phyloP scores from a whole-genome alignment of 2,113 vertebrate genomes.

The Hystrix brachyura region DNA sequence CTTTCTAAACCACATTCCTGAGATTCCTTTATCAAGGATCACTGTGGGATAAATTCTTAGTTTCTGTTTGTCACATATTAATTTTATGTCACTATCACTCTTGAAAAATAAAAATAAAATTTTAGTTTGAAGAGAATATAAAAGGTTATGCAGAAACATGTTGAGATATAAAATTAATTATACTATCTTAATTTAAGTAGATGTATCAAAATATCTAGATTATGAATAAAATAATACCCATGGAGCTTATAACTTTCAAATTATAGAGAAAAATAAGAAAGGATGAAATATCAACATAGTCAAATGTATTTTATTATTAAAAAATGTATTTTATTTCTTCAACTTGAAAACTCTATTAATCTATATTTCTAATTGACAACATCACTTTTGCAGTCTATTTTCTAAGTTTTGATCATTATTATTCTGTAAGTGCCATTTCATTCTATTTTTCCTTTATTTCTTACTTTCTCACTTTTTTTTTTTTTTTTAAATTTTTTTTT shows the following conservation, averaged over 20 bases:
- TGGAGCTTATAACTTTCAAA: not conserved
- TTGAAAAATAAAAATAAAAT: not conserved
- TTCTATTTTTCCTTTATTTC: not conserved
- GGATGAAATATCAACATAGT: not conserved
- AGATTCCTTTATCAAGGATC: not conserved
- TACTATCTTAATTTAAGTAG: not conserved
- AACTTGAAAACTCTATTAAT: not conserved
- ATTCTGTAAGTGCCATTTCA: not conserved
- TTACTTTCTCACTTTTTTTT: not conserved
- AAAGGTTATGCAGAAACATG: not conserved
- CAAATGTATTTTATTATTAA: not conserved
- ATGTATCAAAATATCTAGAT: not conserved
- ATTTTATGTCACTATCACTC: not conserved
- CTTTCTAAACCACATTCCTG: not conserved
- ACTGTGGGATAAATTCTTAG: not conserved
- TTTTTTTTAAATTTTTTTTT: too few species aligned
- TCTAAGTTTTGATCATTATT: not conserved
- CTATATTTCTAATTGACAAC: not conserved
- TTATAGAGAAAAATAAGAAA: not conserved
- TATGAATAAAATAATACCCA: not conserved
- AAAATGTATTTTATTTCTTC: not conserved
- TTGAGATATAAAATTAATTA: not conserved
- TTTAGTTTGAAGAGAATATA: not conserved
- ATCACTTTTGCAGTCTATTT: not conserved
- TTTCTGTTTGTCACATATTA: not conserved